Base-by-base conservation (phyloP, 2,797 vertebrate species). In the Sebastes elongatus region DNA sequence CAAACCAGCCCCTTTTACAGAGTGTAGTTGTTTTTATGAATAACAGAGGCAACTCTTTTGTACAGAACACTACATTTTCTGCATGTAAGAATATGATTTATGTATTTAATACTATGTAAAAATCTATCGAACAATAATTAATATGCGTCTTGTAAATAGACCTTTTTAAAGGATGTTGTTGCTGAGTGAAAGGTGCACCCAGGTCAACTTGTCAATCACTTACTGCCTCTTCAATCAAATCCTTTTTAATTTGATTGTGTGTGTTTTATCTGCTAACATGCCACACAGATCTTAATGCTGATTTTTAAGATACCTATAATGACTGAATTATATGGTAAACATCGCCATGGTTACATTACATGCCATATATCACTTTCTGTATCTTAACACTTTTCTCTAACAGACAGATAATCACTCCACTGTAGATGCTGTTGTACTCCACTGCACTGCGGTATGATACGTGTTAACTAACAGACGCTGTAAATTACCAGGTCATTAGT, bases 71-170 rank as follows among this genome's bases (percentile, higher is more conserved):
- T 79, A 69, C 71, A 74, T 86, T 86, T 73, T 86, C 53, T 91
- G 88, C 90, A 89, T 89, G 89, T 30, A 59, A 80, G 68, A 88
- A 82, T 69, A 76, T 76, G 64, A 94, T 85, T 79, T 61, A 46
- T 83, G 74, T 88, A 49, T 80, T 72, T 90, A 89, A 81, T 80
- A 79, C 49, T 10, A 25, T 73, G 63, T 68, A 64, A 64, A 67
- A 68, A 30, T 71, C 22, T 76, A 75, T 78, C 3, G 1, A 87
- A 79, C 28, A 88, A 84, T 79, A 71, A 92, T 72, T 84, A 68
- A 74, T 23, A 57, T 69, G 68, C 79, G 78, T 90, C 69, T 61
- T 89, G 76, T 88, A 85, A 79, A 86, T 78, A 78, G 5, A 76
- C 23, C 61, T 84, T 85, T 74, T 89, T 77, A 71, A 73, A 80